Evolutionary conservation across 1,140 invertebrate species (phyloP).

Genomic region (Pachyrhynchus sulphureomaculatus): DNA sequence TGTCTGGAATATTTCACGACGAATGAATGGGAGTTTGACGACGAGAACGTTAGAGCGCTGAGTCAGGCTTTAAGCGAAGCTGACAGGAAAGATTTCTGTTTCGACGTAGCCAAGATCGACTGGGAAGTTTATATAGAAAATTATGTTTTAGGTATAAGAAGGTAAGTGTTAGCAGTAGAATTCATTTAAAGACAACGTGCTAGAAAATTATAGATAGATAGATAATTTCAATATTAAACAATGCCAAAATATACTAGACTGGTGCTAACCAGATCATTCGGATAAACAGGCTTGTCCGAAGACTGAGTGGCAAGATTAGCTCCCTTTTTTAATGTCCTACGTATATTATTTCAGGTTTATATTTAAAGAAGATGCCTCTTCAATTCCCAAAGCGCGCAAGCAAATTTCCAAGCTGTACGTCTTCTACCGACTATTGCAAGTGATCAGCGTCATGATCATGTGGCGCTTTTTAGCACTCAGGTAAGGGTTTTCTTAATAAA

Average conservation of each 20-base stretch:
- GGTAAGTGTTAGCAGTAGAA: slow-evolving; percentile 43
- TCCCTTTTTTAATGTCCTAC: too few species aligned
- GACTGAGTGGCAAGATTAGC: too few species aligned
- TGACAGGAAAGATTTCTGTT: slow-evolving; percentile 80
- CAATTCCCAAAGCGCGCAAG: slow-evolving; percentile 74
- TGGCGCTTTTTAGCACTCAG: slow-evolving; percentile 75
- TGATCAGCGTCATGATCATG: slow-evolving; percentile 68
- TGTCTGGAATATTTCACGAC: slow-evolving; percentile 92
- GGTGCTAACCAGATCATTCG: not conserved
- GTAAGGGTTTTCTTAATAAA: not conserved
- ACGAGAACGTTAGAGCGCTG: slow-evolving; percentile 79
- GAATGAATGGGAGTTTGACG: slow-evolving; percentile 86
- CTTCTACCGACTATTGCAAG: slow-evolving; percentile 72
- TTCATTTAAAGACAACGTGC: too few species aligned
- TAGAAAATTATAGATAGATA: too few species aligned
- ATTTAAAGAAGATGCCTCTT: slow-evolving; percentile 79
- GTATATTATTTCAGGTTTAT: slow-evolving; percentile 67
- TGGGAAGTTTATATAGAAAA: slow-evolving; percentile 84
- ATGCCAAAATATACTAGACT: not conserved
- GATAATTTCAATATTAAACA: too few species aligned
- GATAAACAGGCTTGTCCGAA: not conserved
- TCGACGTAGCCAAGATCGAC: slow-evolving; percentile 80
- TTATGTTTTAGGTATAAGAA: slow-evolving; percentile 81
- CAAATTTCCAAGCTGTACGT: slow-evolving; percentile 77
- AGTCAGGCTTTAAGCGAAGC: slow-evolving; percentile 57